Base-by-base conservation (phyloP, 1,140 invertebrate species). In the Psix sp. region DNA sequence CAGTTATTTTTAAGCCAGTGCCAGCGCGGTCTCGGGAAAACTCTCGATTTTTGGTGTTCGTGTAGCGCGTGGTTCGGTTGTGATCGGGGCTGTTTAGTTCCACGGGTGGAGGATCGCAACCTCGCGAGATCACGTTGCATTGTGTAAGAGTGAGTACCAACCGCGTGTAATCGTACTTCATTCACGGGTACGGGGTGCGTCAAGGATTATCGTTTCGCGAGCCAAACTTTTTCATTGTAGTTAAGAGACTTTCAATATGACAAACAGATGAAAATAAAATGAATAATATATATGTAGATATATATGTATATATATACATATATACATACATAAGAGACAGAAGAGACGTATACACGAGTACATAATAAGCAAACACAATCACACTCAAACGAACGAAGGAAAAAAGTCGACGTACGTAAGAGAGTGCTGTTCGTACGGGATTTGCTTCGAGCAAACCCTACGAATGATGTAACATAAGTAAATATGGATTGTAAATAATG, bases 401-500 rank as follows among this genome's bases (percentile, higher is more conserved):
- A 67, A 38, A 56, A 56, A 76, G 52, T 67, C 63, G 74, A 71
- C 74, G 52, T 74, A 79, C 71, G 72, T 67, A 76, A 73, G 74
- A 70, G 60, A 74, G 75, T 77, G 66, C 77, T 82, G 76, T 78
- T 81, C 81, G 79, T 59, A 73, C 67, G 81, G 78, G 81, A 79
- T 83, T 85, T 80, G 82, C 79, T 72, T 73, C 51, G 65, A 59
- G 81, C 78, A 82, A 84, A 82, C 71, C 73, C 75, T 75, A 60
- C 77, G 83, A 78, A 84, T 84, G 82, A 84, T 87, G 86, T 87
- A 87, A 86, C 80, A 86, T 86, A 87, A 86, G 84, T 86, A 86
- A 86, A 87, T 87, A 87, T 84, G 83, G 77, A 86, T 74, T 87
- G 86, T 87, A 87, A 87, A 87, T 87, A 87, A 83, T 84, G 80